Conservation (phyloP, 2,888 invertebrate species). For the Dichetophora obliterata region DNA sequence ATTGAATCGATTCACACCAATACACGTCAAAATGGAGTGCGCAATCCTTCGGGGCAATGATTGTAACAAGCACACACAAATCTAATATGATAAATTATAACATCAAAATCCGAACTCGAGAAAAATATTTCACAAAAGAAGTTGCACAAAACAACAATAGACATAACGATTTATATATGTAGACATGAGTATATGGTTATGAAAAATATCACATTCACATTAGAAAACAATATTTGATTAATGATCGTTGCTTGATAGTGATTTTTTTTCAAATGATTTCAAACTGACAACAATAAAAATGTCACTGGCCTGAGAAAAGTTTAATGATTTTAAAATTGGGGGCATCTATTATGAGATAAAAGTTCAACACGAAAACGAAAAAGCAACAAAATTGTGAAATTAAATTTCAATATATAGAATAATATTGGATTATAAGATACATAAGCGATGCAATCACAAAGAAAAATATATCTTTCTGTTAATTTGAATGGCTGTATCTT, state of each 20-base stretch:
- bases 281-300: conserved; percentile 33
- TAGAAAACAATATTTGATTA: conserved; percentile 43
- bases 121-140: conserved; percentile 17
- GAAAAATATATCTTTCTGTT: too few species aligned
- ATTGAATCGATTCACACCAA: conserved; percentile 19
- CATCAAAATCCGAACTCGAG: conserved; percentile 1
- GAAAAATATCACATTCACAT: conserved; percentile 7
- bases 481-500: too few species aligned
- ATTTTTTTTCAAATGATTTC: conserved; percentile 33
- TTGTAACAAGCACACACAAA: neutral
- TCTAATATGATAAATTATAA: conserved; percentile 32
- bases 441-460: too few species aligned
- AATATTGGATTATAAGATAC: too few species aligned
- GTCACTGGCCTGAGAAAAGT: conserved; percentile 39
- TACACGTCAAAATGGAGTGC: conserved; percentile 18
- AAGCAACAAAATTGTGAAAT: too few species aligned
- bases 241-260: conserved; percentile 33
- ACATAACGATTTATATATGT: conserved; percentile 30
- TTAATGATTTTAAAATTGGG: conserved; percentile 15
- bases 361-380: too few species aligned
- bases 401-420: too few species aligned
- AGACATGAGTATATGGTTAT: conserved; percentile 1
- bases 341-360: neutral
- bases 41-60: neutral
- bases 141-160: conserved; percentile 28